Percentiles rank a stretch among this genome's conserved stretches.
phyloP scores from a whole-genome alignment of 2,113 vertebrate species.

The Laticauda colubrina region DNA sequence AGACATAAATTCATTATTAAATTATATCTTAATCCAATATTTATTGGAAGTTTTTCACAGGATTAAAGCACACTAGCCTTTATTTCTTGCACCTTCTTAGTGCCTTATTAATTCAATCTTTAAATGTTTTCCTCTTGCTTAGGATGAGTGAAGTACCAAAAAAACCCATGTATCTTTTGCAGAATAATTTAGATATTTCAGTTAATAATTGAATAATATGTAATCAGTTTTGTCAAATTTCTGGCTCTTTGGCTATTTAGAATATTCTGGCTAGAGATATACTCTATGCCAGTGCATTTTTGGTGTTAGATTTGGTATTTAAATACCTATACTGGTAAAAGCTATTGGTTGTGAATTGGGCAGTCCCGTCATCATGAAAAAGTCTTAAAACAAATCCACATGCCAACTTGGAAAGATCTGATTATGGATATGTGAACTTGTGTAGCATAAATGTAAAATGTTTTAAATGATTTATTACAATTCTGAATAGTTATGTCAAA shows the following conservation, averaged over 20 bases:
- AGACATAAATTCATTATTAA: neutral
- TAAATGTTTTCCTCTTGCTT: neutral
- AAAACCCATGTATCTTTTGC: neutral
- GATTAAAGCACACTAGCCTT: neutral
- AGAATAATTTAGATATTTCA: neutral
- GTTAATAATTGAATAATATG: neutral
- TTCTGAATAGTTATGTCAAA: neutral
- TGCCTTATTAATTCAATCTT: neutral
- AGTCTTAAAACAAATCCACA: neutral
- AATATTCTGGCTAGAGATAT: neutral
- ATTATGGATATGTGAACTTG: conserved; percentile 3
- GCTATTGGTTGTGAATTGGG: neutral
- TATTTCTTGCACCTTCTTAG: neutral
- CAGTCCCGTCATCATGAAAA: neutral
- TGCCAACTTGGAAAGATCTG: neutral
- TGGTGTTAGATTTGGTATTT: neutral
- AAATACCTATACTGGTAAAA: neutral
- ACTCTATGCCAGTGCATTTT: neutral
- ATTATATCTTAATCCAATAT: neutral
- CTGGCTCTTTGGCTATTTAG: neutral
- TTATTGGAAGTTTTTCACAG: neutral
- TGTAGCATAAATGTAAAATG: conserved; percentile 8
- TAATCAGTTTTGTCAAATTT: neutral
- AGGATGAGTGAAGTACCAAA: neutral
- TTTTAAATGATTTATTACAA: neutral